Conservation (phyloP, 92 coral and sea anemone genomes). For the Bergia puertoricense region DNA sequence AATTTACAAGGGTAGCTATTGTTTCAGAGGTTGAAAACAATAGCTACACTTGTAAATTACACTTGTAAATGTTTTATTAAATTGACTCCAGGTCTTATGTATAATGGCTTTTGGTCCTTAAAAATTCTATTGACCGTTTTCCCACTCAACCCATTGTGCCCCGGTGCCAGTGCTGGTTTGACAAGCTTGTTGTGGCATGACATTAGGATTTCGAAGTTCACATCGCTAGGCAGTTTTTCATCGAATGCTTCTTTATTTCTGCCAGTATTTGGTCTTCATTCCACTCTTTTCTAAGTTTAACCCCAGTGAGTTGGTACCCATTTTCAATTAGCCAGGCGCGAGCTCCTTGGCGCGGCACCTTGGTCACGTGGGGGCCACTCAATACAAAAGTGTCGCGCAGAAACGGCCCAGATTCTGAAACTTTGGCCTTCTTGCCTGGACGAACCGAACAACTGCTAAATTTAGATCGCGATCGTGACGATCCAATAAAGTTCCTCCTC, state of each 20-base stretch:
- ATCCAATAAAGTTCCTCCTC: constrained; percentile 33
- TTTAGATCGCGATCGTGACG: neutral
- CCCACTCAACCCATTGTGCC: constrained; percentile 29
- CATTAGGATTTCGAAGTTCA: constrained; percentile 43
- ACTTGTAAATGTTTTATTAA: too few species aligned
- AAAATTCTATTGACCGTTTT: constrained; percentile 35
- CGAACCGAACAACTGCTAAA: neutral
- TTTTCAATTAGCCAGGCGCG: constrained; percentile 8
- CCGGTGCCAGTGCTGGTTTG: constrained; percentile 42
- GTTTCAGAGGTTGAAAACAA: too few species aligned
- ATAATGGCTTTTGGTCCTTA: constrained; percentile 30
- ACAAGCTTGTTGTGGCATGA: constrained; percentile 27
- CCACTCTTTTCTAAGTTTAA: constrained; percentile 46
- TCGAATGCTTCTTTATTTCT: constrained; percentile 46
- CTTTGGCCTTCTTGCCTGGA: constrained; percentile 13
- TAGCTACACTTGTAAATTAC: too few species aligned
- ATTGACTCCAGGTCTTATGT: constrained; percentile 12
- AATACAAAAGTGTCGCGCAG: constrained; percentile 18
- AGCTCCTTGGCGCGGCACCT: constrained; percentile 46
- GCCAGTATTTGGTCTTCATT: constrained; percentile 32
- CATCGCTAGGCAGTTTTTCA: constrained; percentile 25
- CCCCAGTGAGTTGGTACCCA: constrained; percentile 27
- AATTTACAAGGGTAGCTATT: too few species aligned
- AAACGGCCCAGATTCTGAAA: constrained; percentile 37
- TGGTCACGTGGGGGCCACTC: constrained; percentile 38